Conservation (phyloP, 2,888 invertebrate genomes). For the Rotaria macrura region DNA sequence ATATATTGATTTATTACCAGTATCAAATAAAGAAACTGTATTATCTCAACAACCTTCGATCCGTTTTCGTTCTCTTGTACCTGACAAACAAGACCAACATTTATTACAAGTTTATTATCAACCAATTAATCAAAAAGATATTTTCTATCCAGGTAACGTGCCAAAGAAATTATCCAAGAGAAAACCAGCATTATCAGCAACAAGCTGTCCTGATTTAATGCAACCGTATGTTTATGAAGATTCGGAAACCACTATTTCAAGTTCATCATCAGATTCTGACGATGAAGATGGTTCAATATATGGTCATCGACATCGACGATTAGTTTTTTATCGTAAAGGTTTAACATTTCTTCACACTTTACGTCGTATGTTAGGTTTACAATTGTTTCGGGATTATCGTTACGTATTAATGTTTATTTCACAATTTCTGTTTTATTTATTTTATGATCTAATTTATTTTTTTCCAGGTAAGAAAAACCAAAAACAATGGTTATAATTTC, state of each 20-base stretch:
- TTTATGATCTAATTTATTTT: constrained; percentile 83
- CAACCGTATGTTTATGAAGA: not conserved
- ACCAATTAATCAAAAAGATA: constrained; percentile 43
- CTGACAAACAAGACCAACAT: not conserved
- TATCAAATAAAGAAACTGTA: not conserved
- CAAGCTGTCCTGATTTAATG: constrained; percentile 71
- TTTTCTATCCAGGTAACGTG: constrained; percentile 44
- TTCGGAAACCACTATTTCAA: not conserved
- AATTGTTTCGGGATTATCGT: not conserved
- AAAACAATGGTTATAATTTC: too few species aligned
- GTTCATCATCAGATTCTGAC: constrained; percentile 32
- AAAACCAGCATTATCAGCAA: constrained; percentile 55
- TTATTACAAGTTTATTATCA: constrained; percentile 29
- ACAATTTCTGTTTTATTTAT: constrained; percentile 75
- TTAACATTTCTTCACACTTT: constrained; percentile 11
- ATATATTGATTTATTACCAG: not conserved
- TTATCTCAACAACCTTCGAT: not conserved
- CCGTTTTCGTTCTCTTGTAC: not conserved
- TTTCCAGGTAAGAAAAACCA: not conserved
- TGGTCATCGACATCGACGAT: not conserved
- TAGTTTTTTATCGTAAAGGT: constrained; percentile 11
- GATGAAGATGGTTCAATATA: constrained; percentile 35
- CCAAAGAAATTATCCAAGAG: constrained; percentile 37
- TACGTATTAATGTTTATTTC: constrained; percentile 61
- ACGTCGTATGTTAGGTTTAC: not conserved